Base-by-base conservation (phyloP, 2,113 vertebrate genomes). In the Dasyornis broadbenti region DNA sequence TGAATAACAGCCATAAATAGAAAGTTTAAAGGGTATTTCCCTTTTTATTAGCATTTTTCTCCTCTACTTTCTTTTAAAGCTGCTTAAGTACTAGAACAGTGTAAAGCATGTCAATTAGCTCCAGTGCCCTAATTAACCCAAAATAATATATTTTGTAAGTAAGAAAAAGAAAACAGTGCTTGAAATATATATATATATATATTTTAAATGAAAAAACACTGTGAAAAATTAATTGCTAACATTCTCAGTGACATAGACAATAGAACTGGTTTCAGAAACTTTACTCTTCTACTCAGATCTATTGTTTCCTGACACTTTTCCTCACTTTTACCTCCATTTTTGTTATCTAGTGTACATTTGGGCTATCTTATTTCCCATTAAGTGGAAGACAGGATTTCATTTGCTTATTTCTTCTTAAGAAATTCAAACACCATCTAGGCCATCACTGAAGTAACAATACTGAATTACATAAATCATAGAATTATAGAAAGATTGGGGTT, bases 251-350 rank as follows among this genome's bases (percentile, higher is more conserved):
- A 37, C n/a, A 37, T 24, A 49, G 9, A 15, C 15, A 59, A 27
- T 26, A 57, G 9, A 71, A 26, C 9, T 15, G 6, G 2, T 80
- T 50, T 76, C 49, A 76, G 19, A 11, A 82, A 47, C 42, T 76
- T 85, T 82, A 5, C 1, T 82, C 6, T 7, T 57, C 17, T 88
- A 66, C 39, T 82, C 12, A 12, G 7, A 56, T 1, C 44, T 83
- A 24, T 4, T 33, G 5, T 37, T 94, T 89, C 20, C 27, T 76
- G 18, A 2, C 15, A 42, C 7, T 1, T 70, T 60, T 35, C 7
- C 11, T 15, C 15, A 23, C 1, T 47, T 30, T 9, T 10, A 1
- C 3, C 3, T 3, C 7, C 6, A 0, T 14, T 54, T 63, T 79
- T 64, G 78, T 35, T 53, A 69, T 4, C 5, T 89, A 37, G 33